A percentile compares a stretch with the other conserved stretches of the same genome.
phyloP scores from a whole-genome alignment of 2,797 vertebrate genomes.

The Balearica regulorum region DNA sequence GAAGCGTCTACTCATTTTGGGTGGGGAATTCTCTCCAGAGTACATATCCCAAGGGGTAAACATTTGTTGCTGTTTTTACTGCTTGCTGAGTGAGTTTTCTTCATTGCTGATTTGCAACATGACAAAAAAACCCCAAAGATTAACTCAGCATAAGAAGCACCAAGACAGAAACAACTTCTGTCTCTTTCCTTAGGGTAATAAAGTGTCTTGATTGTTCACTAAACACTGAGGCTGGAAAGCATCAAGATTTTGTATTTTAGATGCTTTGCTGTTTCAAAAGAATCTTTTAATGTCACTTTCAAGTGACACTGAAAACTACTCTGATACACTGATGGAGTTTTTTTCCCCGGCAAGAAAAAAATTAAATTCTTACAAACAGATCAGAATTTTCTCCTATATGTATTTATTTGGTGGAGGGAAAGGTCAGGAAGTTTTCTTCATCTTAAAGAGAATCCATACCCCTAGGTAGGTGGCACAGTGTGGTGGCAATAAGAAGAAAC shows the following conservation, averaged over 20 bases:
- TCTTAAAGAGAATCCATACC: background rate
- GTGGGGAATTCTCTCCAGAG: conserved; percentile 45
- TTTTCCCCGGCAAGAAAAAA: background rate
- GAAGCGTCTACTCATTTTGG: conserved; percentile 28
- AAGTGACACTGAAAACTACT: background rate
- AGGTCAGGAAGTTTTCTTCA: background rate
- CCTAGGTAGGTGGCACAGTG: background rate
- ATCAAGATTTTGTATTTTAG: background rate
- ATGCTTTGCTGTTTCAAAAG: background rate
- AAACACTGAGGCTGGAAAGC: background rate
- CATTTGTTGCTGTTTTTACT: conserved; percentile 53
- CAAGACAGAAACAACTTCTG: conserved; percentile 23
- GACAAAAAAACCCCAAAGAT: conserved; percentile 33
- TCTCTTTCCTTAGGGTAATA: conserved; percentile 34
- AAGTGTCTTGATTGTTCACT: background rate
- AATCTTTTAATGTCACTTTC: background rate
- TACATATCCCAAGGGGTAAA: conserved; percentile 61
- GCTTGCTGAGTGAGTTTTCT: conserved; percentile 51
- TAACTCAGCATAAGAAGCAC: background rate
- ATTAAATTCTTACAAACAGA: background rate
- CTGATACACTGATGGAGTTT: background rate
- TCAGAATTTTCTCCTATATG: background rate
- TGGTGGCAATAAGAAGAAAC: background rate
- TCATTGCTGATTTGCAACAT: conserved; percentile 36
- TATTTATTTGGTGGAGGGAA: background rate